Evolutionary conservation across 2,888 invertebrate genomes (phyloP).

Genomic region (Abrostola triplasia): DNA sequence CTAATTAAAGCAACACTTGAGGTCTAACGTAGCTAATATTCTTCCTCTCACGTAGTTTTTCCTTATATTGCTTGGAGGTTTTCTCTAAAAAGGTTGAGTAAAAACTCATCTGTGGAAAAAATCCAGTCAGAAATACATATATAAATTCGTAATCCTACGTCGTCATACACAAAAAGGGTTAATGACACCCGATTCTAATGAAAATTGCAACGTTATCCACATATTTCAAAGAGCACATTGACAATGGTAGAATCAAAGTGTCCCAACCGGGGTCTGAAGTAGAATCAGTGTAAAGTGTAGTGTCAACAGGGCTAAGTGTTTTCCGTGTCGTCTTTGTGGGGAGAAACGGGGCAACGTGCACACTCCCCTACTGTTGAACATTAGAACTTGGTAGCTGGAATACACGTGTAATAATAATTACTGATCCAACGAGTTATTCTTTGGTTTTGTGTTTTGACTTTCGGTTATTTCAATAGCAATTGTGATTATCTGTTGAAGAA

Average conservation of each 20-base stretch:
- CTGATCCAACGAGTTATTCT: slow-evolving; percentile 4
- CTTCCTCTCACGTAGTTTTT: too few relatives aligned
- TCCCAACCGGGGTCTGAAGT: slow-evolving; percentile 66
- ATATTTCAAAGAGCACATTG: slow-evolving; percentile 43
- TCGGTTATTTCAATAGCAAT: background rate
- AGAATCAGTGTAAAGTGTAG: slow-evolving; percentile 84
- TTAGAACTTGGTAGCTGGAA: slow-evolving; percentile 35
- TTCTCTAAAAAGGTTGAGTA: too few relatives aligned
- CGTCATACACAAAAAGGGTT: background rate
- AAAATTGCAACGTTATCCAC: slow-evolving; percentile 35
- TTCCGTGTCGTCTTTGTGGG: slow-evolving; percentile 84
- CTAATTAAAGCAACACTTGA: too few relatives aligned
- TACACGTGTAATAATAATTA: slow-evolving; percentile 24
- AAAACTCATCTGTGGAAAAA: too few relatives aligned
- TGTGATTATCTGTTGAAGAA: background rate
- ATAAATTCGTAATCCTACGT: too few relatives aligned
- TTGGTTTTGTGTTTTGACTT: background rate
- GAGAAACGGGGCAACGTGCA: slow-evolving; percentile 51
- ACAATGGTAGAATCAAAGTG: slow-evolving; percentile 65
- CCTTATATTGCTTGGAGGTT: too few relatives aligned
- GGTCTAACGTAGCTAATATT: too few relatives aligned
- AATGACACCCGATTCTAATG: slow-evolving; percentile 38
- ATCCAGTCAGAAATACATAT: too few relatives aligned
- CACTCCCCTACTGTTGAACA: slow-evolving; percentile 31
- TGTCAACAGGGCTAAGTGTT: slow-evolving; percentile 87